Evolutionary conservation across 2,888 invertebrate species (phyloP).

Genomic region (Choristoneura rosaceana): DNA sequence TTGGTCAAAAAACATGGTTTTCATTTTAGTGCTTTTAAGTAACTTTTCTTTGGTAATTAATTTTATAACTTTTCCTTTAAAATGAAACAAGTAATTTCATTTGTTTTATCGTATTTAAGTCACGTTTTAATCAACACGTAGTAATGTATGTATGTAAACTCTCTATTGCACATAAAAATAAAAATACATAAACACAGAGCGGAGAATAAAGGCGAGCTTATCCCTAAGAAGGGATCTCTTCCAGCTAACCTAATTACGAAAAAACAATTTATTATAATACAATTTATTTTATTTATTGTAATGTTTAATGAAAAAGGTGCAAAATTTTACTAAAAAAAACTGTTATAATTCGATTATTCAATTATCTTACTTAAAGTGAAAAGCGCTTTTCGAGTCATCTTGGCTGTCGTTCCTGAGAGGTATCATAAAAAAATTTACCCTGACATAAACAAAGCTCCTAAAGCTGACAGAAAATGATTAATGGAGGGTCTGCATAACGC

Average conservation of each 20-base stretch:
- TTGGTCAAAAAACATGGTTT: slow-evolving; percentile 28
- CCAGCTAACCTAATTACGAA: too few relatives aligned
- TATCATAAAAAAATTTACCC: slow-evolving; percentile 26
- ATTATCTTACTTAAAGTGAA: neutral
- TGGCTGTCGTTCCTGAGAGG: slow-evolving; percentile 19
- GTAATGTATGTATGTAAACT: too few relatives aligned
- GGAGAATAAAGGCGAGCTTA: too few relatives aligned
- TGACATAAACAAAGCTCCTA: slow-evolving; percentile 51
- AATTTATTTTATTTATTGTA: too few relatives aligned
- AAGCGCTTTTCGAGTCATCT: slow-evolving; percentile 12
- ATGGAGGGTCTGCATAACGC: slow-evolving; percentile 56
- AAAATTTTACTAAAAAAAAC: neutral
- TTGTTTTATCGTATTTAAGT: neutral
- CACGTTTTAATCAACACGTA: neutral
- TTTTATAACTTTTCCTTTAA: neutral
- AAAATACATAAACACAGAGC: too few relatives aligned
- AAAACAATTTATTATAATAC: too few relatives aligned
- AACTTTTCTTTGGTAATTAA: slow-evolving; percentile 7
- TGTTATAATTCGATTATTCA: neutral
- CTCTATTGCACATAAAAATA: too few relatives aligned
- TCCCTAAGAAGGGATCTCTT: too few relatives aligned
- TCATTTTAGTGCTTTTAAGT: slow-evolving; percentile 12
- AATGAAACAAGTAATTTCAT: neutral
- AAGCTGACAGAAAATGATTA: slow-evolving; percentile 69
- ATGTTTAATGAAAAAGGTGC: neutral